Conservation (phyloP, 1,140 invertebrate genomes). For the Drosophila prosaltans region DNA sequence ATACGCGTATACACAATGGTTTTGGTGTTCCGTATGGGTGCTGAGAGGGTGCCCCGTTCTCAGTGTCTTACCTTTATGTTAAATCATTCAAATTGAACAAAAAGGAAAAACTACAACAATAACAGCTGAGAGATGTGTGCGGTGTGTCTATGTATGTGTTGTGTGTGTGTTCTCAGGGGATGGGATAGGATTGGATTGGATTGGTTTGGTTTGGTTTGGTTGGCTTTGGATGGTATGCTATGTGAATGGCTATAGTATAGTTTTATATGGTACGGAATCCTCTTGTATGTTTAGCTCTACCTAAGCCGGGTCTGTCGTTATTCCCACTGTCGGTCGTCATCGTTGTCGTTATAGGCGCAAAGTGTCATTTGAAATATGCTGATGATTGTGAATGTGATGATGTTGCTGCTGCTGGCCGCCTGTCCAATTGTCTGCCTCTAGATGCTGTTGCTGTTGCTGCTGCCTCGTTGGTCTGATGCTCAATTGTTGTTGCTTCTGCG, state of each 20-base stretch:
- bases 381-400: constrained; percentile 42
- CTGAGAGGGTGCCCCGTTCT: constrained; percentile 30
- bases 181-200: constrained; percentile 20
- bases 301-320: constrained; percentile 18
- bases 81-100: constrained; percentile 81
- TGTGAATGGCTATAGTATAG: background rate
- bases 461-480: constrained; percentile 11
- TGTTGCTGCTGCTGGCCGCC: constrained; percentile 17
- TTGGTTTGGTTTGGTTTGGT: background rate
- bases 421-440: too few relatives aligned
- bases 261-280: background rate
- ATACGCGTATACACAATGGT: constrained; percentile 37
- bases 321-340: constrained; percentile 5
- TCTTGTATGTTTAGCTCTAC: constrained; percentile 15
- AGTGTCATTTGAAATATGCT: constrained; percentile 65
- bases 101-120: constrained; percentile 54
- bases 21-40: constrained; percentile 27
- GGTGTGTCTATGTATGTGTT: background rate
- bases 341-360: constrained; percentile 54
- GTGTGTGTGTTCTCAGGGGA: constrained; percentile 45
- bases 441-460: constrained; percentile 17
- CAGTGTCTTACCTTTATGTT: constrained; percentile 72
- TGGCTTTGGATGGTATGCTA: background rate
- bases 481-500: constrained; percentile 36
- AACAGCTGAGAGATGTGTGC: constrained; percentile 62